Percentiles rank a stretch among this genome's conserved stretches.
Evolutionary conservation across 2,888 invertebrate genomes (phyloP).

Genomic region (Stenurella melanura): DNA sequence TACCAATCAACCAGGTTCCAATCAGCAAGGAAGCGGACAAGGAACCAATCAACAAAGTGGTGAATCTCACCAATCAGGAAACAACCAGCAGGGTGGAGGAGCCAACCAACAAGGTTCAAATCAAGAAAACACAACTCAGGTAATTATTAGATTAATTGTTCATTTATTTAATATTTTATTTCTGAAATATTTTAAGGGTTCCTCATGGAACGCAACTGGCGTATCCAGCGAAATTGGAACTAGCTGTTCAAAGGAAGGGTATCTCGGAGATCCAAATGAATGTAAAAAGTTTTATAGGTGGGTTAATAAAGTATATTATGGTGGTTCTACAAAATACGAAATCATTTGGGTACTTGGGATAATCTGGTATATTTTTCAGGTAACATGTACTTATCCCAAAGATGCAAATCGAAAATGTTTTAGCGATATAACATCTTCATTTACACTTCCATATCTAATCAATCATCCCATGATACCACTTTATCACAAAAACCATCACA

Average conservation of each 20-base stretch:
- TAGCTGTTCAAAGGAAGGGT: constrained; percentile 65
- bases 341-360: constrained; percentile 85
- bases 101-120: constrained; percentile 31
- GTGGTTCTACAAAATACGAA: constrained; percentile 79
- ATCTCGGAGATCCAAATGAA: constrained; percentile 63
- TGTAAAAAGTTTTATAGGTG: constrained; percentile 72
- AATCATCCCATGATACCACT: neutral
- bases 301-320: constrained; percentile 79
- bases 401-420: neutral
- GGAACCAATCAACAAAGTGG: neutral
- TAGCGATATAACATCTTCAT: neutral
- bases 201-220: constrained; percentile 43
- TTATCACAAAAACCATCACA: neutral
- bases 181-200: constrained; percentile 52
- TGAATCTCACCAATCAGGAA: constrained; percentile 39
- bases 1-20: constrained; percentile 28
- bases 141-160: neutral
- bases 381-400: constrained; percentile 82
- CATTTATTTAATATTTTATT: neutral
- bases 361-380: constrained; percentile 82
- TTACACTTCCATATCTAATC: neutral
- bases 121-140: constrained; percentile 35
- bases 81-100: constrained; percentile 65
- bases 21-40: constrained; percentile 44
- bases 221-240: constrained; percentile 52